These are phyloP conservation scores for Leptopilina boulardi DNA, from an alignment of 1,140 invertebrate species.

Conservation along the genomic window DNA sequence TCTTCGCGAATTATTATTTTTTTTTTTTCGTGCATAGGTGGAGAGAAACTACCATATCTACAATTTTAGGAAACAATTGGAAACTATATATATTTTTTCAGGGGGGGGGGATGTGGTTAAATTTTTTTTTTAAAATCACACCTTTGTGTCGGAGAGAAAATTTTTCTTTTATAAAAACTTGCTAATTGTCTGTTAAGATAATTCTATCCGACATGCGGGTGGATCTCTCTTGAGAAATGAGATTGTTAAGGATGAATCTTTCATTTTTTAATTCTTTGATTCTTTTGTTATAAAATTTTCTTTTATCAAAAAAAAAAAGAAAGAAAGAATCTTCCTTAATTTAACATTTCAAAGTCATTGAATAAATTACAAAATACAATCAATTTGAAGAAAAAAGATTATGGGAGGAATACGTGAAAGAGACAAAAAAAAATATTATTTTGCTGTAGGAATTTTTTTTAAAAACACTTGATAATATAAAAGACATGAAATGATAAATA, in stretches of 20 bases:
- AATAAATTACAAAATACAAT: neutral
- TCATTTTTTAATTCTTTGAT: neutral
- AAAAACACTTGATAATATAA: neutral
- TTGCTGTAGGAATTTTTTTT: neutral
- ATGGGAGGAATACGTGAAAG: neutral
- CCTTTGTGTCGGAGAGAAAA: neutral
- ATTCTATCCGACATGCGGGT: neutral
- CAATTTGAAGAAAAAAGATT: conserved; percentile 6
- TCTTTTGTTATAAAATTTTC: neutral
- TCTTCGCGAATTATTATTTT: neutral
- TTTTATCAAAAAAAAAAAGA: neutral
- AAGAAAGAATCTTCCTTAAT: conserved; percentile 2
- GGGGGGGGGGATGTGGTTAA: no score
- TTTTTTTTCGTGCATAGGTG: conserved; percentile 14
- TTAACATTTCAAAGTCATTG: neutral
- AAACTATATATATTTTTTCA: no score
- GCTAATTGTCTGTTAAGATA: neutral
- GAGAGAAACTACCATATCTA: conserved; percentile 26
- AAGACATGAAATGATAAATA: conserved; percentile 32
- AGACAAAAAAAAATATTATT: neutral
- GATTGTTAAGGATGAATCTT: neutral
- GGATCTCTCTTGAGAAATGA: neutral
- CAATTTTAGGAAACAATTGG: conserved; percentile 12
- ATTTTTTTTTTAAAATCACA: no score
- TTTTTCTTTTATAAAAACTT: neutral